These are phyloP conservation scores for Pyrochroa serraticornis DNA, from an alignment of 2,888 invertebrate species.

Conservation along the genomic window DNA sequence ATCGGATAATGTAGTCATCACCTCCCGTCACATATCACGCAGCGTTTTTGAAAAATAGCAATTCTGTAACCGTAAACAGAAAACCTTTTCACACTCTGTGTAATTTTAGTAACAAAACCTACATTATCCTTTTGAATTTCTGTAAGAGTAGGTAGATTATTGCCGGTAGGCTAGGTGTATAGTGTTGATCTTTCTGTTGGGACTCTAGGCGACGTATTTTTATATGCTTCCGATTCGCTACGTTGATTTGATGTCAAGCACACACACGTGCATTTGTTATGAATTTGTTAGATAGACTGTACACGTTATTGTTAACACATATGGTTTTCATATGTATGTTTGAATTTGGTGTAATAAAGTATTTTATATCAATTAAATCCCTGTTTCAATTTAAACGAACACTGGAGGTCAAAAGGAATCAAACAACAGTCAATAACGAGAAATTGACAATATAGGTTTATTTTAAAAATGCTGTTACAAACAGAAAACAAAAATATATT, in stretches of 20 bases:
- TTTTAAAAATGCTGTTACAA: too few species aligned
- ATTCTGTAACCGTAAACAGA: too few species aligned
- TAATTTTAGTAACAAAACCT: background rate
- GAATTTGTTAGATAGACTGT: constrained; percentile 28
- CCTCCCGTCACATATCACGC: too few species aligned
- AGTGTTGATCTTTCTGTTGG: constrained; percentile 22
- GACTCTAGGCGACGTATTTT: constrained; percentile 20
- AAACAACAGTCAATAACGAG: too few species aligned
- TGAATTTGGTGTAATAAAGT: constrained; percentile 38
- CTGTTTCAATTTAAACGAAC: too few species aligned
- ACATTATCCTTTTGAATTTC: constrained; percentile 14
- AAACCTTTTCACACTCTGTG: too few species aligned
- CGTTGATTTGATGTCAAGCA: constrained; percentile 20
- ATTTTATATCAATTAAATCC: constrained; percentile 30
- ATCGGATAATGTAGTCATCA: too few species aligned
- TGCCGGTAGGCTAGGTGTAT: constrained; percentile 14
- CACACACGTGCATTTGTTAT: constrained; percentile 27
- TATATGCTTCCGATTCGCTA: constrained; percentile 22
- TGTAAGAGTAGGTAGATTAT: constrained; percentile 7
- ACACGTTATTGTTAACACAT: constrained; percentile 28
- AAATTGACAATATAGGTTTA: too few species aligned
- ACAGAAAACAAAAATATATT: too few species aligned
- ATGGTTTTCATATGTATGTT: constrained; percentile 36
- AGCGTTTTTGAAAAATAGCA: too few species aligned
- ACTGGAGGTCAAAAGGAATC: too few species aligned